Evolutionary conservation across 2,113 vertebrate genomes (phyloP).

Genomic region (Mystacornis crossleyi): DNA sequence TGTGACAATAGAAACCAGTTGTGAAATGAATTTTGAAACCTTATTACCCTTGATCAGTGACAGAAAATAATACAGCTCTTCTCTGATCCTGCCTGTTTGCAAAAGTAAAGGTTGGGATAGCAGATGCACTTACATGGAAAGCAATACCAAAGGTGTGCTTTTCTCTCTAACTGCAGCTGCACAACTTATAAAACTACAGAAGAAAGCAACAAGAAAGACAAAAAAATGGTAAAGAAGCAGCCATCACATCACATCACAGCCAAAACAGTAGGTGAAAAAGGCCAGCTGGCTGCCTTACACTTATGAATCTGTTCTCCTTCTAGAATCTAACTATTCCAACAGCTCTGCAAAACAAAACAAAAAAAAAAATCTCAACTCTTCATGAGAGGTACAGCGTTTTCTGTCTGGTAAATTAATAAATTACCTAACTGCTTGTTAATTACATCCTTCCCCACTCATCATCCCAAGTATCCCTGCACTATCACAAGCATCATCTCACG

Average conservation of each 20-base stretch:
- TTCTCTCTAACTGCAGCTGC: not conserved
- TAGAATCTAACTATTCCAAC: not conserved
- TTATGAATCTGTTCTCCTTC: not conserved
- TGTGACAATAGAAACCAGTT: not conserved
- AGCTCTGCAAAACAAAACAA: not conserved
- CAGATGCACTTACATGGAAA: not conserved
- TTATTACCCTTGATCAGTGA: not conserved
- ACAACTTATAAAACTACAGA: not conserved
- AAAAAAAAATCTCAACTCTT: not conserved
- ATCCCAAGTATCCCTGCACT: slow-evolving; percentile 12
- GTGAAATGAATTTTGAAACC: not conserved
- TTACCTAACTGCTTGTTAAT: slow-evolving; percentile 53
- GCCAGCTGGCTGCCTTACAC: not conserved
- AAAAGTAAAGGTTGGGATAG: not conserved
- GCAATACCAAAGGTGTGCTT: not conserved
- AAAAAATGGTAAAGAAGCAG: not conserved
- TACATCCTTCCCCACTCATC: slow-evolving; percentile 42
- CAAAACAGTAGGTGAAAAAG: not conserved
- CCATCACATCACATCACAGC: not conserved
- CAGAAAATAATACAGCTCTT: not conserved
- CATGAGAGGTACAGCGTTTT: not conserved
- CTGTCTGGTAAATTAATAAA: slow-evolving; percentile 57
- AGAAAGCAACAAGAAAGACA: not conserved
- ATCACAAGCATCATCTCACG: slow-evolving; percentile 19
- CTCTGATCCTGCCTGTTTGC: not conserved